Percentiles rank a stretch among this genome's conserved stretches.
These are phyloP conservation scores for Drosophila borborema DNA, from an alignment of 2,888 invertebrate genomes.

Conservation along the genomic window DNA sequence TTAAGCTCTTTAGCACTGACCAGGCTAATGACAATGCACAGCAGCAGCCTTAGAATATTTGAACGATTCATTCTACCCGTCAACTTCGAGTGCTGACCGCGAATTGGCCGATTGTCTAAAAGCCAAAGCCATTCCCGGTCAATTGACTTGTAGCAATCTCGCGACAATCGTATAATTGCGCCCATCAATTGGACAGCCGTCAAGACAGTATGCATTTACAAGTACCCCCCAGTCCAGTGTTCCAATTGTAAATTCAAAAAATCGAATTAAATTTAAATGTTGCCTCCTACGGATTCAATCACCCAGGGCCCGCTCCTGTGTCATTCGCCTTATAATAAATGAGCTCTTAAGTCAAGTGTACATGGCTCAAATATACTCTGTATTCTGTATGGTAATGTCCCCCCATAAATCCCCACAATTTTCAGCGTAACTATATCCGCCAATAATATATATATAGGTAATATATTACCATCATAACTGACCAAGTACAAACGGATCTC, in stretches of 20 bases:
- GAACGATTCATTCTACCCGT: conserved; percentile 18
- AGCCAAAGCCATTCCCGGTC: neutral
- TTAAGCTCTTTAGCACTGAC: conserved; percentile 30
- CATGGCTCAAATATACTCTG: neutral
- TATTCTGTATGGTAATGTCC: no score
- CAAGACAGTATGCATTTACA: conserved; percentile 39
- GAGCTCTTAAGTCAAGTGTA: neutral
- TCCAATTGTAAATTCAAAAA: conserved; percentile 18
- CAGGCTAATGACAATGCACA: conserved; percentile 10
- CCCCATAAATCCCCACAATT: no score
- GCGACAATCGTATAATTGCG: conserved; percentile 29
- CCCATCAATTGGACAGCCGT: conserved; percentile 22
- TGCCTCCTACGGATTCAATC: neutral
- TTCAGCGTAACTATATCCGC: no score
- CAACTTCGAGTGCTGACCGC: neutral
- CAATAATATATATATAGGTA: no score
- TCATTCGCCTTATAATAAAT: neutral
- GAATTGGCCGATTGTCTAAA: conserved; percentile 24
- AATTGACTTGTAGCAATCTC: conserved; percentile 1
- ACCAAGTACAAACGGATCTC: no score
- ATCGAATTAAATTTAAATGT: conserved; percentile 27
- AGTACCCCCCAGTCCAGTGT: conserved; percentile 14
- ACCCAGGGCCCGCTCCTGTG: neutral
- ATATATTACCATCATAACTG: no score
- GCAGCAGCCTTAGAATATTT: conserved; percentile 2